Evolutionary conservation across 1,140 invertebrate genomes (phyloP), one percentile per base, ranked within the genome.

Genomic region (Drosophila kanapiae): DNA sequence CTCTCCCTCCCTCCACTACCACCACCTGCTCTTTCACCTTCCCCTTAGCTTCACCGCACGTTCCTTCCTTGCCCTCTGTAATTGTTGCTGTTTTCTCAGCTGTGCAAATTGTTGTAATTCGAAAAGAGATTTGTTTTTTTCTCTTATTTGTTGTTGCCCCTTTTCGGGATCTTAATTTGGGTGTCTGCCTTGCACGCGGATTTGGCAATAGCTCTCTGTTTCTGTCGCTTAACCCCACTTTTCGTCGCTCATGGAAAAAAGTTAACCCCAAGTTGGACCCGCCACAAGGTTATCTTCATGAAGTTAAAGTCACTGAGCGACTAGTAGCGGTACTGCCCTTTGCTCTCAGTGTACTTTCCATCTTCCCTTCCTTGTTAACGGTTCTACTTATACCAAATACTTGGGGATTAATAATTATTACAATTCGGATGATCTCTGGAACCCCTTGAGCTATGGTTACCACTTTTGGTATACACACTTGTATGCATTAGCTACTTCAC

Each of bases 61-160:
- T 23, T 23, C 13, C 35, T 16, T 70, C 10, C n/a, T 37, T 4
- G 8, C 8, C 23, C 9, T 40, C 0, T 47, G 27, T 57, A 70
- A 80, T 74, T 65, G 54, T 57, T 42, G 47, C 16, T 78, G 37
- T 64, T 75, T 74, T 48, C 31, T 35, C 48, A 62, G 48, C 53
- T 71, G 74, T 43, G 56, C 35, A 16, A 59, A 45, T 53, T 64
- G 45, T 70, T 69, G 63, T 37, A 47, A 54, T 68, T 68, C 48
- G 67, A 72, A 72, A 74, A 74, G 31, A 27, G 68, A 74, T 60
- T 72, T 71, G 67, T 18, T 48, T 70, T 53, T 51, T 53, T 13
- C 14, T 29, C 14, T 27, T n/a, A 18, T 33, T 16, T 35, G 31
- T 53, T 53, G 29, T 53, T 71, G 49, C 40, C 40, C 38, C 35